Evolutionary conservation across 1,140 invertebrate genomes (phyloP), one percentile per base, ranked within the genome.

Genomic region (Penaeus japonicus): DNA sequence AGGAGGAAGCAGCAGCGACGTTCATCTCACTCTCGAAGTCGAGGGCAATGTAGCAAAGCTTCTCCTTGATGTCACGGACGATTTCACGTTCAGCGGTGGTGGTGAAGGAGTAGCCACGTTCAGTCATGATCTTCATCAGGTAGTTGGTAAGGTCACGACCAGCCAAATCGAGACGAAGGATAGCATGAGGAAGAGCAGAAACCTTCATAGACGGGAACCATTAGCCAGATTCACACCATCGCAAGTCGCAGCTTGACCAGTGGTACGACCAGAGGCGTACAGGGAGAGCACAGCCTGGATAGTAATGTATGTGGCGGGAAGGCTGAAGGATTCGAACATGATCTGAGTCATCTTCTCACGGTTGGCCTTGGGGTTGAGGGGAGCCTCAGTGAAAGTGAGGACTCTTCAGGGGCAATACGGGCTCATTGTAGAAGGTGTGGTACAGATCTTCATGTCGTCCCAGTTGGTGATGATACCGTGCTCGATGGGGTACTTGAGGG

Each of bases 371-470:
- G 97, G 97, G 93, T 98, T 98, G 90, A 98, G 94, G 84, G 97
- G 97, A 89, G 97, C 97, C 93, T 98, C 97, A 53, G 97, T 98
- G 88, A 98, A 89, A 98, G 94, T 65, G 97, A 97, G 93, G 98
- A 97, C 92, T 98, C 97, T 93, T 98, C 97, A 32, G 97, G 97
- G 86, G 97, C 97, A 89, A 98, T 97, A 93, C 97, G 95, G 89
- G 94, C 93, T 98, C 97, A 93, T 98, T 98, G 95, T 97, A 98
- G 94, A 98, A 98, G 90, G 96, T 97, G 93, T 98, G 96, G 93
- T 98, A 97, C 97, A 98, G 93, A 99, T 96, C 93, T 98, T 98
- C 97, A 99, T 98, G 93, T 98, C 97, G 92, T 98, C 97, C 97
- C 97, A 98, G 95, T 98, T 98, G 92, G 97, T 98, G 92, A 98